These are phyloP conservation scores for Syndactyla subalaris DNA, from an alignment of 2,797 vertebrate genomes.

Conservation along the genomic window DNA sequence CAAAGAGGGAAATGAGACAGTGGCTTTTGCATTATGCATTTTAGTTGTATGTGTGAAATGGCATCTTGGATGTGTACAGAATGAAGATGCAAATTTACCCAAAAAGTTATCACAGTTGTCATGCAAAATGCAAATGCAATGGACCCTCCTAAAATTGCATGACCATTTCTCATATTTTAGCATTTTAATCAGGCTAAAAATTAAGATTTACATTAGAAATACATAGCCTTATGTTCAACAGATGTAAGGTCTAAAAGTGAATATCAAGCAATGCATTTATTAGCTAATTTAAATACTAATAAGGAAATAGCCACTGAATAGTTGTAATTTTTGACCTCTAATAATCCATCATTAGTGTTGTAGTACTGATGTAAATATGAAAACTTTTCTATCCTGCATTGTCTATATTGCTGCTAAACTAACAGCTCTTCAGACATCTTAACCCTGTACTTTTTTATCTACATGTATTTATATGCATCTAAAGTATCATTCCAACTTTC, in stretches of 20 bases:
- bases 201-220: constrained; percentile 33
- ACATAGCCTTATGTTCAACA: not conserved
- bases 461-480: not conserved
- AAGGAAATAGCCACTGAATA: not conserved
- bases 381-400: not conserved
- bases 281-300: constrained; percentile 40
- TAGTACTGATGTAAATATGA: not conserved
- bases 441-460: not conserved
- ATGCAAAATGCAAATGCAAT: constrained; percentile 11
- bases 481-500: not conserved
- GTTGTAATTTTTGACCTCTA: not conserved
- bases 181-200: constrained; percentile 27
- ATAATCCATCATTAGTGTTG: not conserved
- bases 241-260: constrained; percentile 6
- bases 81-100: not conserved
- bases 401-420: not conserved
- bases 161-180: constrained; percentile 22
- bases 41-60: not conserved
- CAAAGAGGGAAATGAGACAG: not conserved
- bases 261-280: not conserved
- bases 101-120: not conserved
- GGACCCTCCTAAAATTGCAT: not conserved
- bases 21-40: not conserved
- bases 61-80: not conserved
- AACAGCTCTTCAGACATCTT: not conserved